phyloP scores from a whole-genome alignment of 1,140 invertebrate genomes.

The Panulirus ornatus region DNA sequence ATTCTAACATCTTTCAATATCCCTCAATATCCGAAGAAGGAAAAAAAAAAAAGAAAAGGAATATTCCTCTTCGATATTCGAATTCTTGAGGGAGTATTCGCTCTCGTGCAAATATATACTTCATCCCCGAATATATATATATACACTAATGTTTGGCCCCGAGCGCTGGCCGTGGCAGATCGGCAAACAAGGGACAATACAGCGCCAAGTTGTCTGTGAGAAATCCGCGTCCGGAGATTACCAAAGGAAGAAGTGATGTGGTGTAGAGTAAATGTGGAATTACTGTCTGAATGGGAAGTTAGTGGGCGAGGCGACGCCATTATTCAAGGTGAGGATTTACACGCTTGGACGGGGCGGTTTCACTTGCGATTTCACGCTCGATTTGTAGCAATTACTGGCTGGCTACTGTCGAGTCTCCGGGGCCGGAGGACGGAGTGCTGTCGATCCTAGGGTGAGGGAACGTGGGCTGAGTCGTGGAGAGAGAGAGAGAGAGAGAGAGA shows the following conservation, averaged over 20 bases:
- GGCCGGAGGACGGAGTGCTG: too few species aligned
- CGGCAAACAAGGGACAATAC: too few species aligned
- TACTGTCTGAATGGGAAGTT: not conserved
- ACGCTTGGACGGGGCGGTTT: constrained; percentile 13
- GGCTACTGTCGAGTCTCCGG: constrained; percentile 20
- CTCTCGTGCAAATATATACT: too few species aligned
- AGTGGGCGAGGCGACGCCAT: not conserved
- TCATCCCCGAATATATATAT: too few species aligned
- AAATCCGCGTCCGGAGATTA: not conserved
- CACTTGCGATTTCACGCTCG: constrained; percentile 28
- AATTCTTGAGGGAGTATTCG: too few species aligned
- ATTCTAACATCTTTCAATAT: too few species aligned
- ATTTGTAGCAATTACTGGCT: constrained; percentile 46
- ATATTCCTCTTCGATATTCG: too few species aligned
- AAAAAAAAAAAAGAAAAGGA: too few species aligned
- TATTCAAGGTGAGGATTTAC: constrained; percentile 6
- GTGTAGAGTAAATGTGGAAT: not conserved
- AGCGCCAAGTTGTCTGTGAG: not conserved
- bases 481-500: not conserved
- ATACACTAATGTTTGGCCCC: too few species aligned
- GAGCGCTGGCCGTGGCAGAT: too few species aligned
- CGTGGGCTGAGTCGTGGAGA: not conserved
- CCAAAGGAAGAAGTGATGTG: not conserved
- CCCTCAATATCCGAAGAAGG: too few species aligned
- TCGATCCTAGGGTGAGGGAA: not conserved